A percentile compares a stretch with the other conserved stretches of the same genome.
These are phyloP conservation scores for Geotria australis DNA, from an alignment of 2,797 vertebrate genomes.

Conservation along the genomic window DNA sequence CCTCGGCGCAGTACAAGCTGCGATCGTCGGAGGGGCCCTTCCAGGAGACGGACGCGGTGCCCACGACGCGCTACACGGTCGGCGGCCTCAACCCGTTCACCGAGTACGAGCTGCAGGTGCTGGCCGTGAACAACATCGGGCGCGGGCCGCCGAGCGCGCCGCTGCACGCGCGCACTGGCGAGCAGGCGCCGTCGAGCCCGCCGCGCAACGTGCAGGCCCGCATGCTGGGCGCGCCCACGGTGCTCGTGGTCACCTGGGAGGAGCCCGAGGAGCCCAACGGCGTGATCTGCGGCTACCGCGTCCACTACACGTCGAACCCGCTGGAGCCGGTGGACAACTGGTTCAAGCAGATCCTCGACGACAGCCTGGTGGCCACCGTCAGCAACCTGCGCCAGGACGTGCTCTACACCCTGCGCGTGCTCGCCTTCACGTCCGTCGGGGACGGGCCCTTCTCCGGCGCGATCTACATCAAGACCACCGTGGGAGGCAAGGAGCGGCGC, in stretches of 20 bases:
- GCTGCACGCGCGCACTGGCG: slow-evolving; percentile 63
- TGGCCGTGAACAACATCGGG: slow-evolving; percentile 74
- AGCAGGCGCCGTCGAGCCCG: slow-evolving; percentile 76
- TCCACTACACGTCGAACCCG: slow-evolving; percentile 91
- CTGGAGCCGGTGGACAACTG: slow-evolving; percentile 52
- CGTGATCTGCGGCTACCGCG: slow-evolving; percentile 69
- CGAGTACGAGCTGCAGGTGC: slow-evolving; percentile 82
- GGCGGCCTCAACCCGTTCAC: slow-evolving; percentile 92
- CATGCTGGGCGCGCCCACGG: slow-evolving; percentile 65
- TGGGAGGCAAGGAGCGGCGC: slow-evolving; percentile 39
- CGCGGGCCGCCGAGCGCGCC: slow-evolving; percentile 81
- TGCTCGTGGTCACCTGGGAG: slow-evolving; percentile 81
- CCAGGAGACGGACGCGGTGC: slow-evolving; percentile 78
- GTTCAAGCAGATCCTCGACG: slow-evolving; percentile 88
- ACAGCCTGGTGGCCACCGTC: slow-evolving; percentile 73
- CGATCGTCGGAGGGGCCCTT: slow-evolving; percentile 78
- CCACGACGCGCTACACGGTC: slow-evolving; percentile 89
- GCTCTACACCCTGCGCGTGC: slow-evolving; percentile 69
- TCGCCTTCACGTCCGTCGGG: slow-evolving; percentile 87
- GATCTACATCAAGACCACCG: slow-evolving; percentile 81
- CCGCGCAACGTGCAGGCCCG: slow-evolving; percentile 67
- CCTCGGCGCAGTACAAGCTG: slow-evolving; percentile 29
- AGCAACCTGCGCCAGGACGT: slow-evolving; percentile 55
- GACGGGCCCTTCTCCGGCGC: slow-evolving; percentile 82
- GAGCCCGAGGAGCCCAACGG: slow-evolving; percentile 91